Conservation (phyloP, 1,140 invertebrate genomes). For the Ephestia elutella region DNA sequence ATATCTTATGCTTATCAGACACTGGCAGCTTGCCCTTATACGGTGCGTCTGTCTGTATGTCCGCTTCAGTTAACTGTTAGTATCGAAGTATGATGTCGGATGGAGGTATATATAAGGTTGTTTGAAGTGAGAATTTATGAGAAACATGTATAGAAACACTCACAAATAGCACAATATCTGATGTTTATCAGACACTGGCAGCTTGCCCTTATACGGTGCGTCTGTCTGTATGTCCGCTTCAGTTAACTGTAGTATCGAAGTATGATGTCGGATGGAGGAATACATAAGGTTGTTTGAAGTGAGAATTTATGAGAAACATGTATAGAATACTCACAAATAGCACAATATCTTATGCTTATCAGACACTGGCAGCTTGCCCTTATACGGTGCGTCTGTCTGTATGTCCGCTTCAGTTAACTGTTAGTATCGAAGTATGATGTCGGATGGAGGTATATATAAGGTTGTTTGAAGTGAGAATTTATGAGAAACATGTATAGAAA, state of each 20-base stretch:
- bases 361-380: slow-evolving; percentile 83
- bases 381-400: slow-evolving; percentile 77
- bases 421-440: slow-evolving; percentile 90
- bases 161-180: slow-evolving; percentile 16
- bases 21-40: too few species aligned
- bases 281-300: slow-evolving; percentile 93
- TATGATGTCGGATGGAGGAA: slow-evolving; percentile 93
- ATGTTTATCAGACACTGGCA: too few species aligned
- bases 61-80: too few species aligned
- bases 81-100: too few species aligned
- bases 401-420: slow-evolving; percentile 86
- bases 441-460: slow-evolving; percentile 93
- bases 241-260: slow-evolving; percentile 86
- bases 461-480: too few species aligned
- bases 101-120: too few species aligned
- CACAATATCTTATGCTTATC: slow-evolving; percentile 90
- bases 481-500: slow-evolving; percentile 8
- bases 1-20: slow-evolving; percentile 89
- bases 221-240: slow-evolving; percentile 83
- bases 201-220: too few species aligned
- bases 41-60: too few species aligned
- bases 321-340: slow-evolving; percentile 83
- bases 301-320: neutral
- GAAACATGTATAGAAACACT: slow-evolving; percentile 16
- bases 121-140: too few species aligned